Base-by-base conservation (phyloP, 2,113 vertebrate species). In the Opisthocomus hoazin region DNA sequence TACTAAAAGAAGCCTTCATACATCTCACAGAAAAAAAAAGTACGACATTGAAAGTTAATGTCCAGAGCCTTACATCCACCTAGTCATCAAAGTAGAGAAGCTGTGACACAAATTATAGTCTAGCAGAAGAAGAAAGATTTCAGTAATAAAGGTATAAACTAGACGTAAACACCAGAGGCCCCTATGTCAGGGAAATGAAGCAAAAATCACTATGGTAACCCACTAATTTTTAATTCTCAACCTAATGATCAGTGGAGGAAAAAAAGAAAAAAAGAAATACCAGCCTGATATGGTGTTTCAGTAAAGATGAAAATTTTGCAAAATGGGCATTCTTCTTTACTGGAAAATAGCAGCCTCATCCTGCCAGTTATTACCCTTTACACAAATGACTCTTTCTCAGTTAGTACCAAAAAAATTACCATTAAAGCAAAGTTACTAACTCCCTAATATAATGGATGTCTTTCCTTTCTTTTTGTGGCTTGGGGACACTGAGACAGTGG, bases 201-300 rank as follows among this genome's bases (percentile, higher is more conserved):
- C 24, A 94, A 97, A 96, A 94, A 96, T 97, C 78, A 82, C 96
- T 93, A 93, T 91, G 61, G 96, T 64, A 98, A 98, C 96, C 12
- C 50, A 74, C 58, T 94, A 87, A 94, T 97, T 97, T 95, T 96
- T 96, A 95, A 50, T 93, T 97, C 78, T 92, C 3, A 48, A 85
- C 84, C 70, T 87, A 95, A 81, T 56, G 63, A 93, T 84, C 82
- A 84, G 75, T 58, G 24, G 57, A 93, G 50, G 79, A 97, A 96
- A 96, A 88, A 91, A 84, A 94, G 77, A 95, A 82, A 61, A 87
- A 94, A 61, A 70, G 30, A 94, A 95, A 96, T 73, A 12, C 10
- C 43, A 83, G 57, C 36, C 34, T 45, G 27, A 90, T 43, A 69
- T 1, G 3, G 11, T 56, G 7, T 48, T 84, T 63, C 71, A 73